A percentile compares a stretch with the other conserved stretches of the same genome.
Evolutionary conservation across 1,140 invertebrate species (phyloP).

Genomic region (Thaumatotibia leucotreta): DNA sequence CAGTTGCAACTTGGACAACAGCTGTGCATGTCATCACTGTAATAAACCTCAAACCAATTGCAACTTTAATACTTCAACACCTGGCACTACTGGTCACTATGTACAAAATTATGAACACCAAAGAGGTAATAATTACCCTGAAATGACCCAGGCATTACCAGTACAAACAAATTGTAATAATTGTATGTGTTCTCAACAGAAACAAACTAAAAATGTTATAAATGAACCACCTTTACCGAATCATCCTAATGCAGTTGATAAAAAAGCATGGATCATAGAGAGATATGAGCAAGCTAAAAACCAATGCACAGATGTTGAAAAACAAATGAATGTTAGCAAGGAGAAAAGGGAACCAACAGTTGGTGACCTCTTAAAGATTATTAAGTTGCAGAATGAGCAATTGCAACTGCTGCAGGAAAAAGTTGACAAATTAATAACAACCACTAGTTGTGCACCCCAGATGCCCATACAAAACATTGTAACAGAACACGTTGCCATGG

Average conservation of each 20-base stretch:
- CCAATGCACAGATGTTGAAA: conserved; percentile 41
- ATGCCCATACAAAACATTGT: conserved; percentile 39
- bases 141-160: conserved; percentile 21
- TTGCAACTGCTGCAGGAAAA: conserved; percentile 76
- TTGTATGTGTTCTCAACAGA: conserved; percentile 12
- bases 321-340: conserved; percentile 40
- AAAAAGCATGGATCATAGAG: conserved; percentile 55
- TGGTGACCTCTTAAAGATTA: conserved; percentile 77
- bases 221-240: conserved; percentile 4
- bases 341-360: conserved; percentile 71
- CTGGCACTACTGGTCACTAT: not conserved
- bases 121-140: conserved; percentile 15
- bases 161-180: conserved; percentile 20
- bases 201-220: not conserved
- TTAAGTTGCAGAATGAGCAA: conserved; percentile 78
- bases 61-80: not conserved
- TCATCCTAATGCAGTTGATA: conserved; percentile 43
- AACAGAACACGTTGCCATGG: conserved; percentile 43
- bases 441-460: conserved; percentile 32
- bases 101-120: not conserved
- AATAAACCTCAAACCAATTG: conserved; percentile 20
- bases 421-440: conserved; percentile 70
- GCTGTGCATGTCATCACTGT: conserved; percentile 52
- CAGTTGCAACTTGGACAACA: conserved; percentile 11
- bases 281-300: conserved; percentile 47